phyloP scores from a whole-genome alignment of 2,797 vertebrate genomes.

The Epinephelus awoara region DNA sequence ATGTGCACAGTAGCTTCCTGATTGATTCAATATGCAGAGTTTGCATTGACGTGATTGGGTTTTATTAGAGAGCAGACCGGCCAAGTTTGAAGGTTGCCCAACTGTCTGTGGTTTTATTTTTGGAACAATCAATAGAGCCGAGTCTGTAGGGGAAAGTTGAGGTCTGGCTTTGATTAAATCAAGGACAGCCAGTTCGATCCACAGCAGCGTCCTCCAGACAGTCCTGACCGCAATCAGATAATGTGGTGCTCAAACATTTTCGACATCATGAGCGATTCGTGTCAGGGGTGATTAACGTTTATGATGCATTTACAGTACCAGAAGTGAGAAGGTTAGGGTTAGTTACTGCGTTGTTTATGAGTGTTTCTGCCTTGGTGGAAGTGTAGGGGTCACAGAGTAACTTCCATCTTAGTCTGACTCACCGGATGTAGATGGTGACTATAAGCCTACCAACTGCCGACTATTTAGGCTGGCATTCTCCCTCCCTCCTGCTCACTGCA shows the following conservation, averaged over 20 bases:
- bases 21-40: not conserved
- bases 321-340: not conserved
- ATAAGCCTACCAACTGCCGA: too few species aligned
- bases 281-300: conserved; percentile 24
- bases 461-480: too few species aligned
- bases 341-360: not conserved
- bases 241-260: not conserved
- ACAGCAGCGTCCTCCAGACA: conserved; percentile 46
- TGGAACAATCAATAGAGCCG: conserved; percentile 53
- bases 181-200: conserved; percentile 54
- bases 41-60: conserved; percentile 3
- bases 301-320: conserved; percentile 8
- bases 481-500: too few species aligned
- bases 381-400: not conserved
- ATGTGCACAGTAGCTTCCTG: not conserved
- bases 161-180: conserved; percentile 60
- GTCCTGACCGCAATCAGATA: conserved; percentile 36
- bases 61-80: conserved; percentile 2
- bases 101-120: conserved; percentile 50
- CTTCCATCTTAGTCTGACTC: too few species aligned
- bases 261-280: conserved; percentile 5
- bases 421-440: too few species aligned
- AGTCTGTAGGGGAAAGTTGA: conserved; percentile 47
- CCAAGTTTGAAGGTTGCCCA: conserved; percentile 58
- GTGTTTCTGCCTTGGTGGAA: conserved; percentile 2